Evolutionary conservation across 2,888 invertebrate species (phyloP).

Genomic region (Omphaloscelis lunosa): DNA sequence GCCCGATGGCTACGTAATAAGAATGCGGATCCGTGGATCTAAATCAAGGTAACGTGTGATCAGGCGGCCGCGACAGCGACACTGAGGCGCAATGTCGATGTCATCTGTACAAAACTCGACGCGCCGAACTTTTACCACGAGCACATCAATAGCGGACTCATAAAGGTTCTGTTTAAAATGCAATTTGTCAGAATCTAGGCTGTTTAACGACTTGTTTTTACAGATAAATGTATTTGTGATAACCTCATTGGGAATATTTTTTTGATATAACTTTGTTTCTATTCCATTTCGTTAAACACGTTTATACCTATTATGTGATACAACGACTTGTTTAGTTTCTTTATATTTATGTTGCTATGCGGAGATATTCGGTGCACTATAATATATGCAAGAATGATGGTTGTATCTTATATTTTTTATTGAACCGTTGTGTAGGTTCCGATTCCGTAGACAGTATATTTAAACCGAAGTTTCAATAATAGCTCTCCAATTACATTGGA

Average conservation of each 20-base stretch:
- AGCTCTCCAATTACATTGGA: constrained; percentile 75
- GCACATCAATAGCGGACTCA: constrained; percentile 11
- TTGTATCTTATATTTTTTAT: constrained; percentile 56
- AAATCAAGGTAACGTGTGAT: constrained; percentile 87
- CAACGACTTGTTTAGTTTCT: constrained; percentile 53
- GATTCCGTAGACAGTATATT: constrained; percentile 57
- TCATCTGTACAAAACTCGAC: constrained; percentile 68
- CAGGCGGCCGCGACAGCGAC: constrained; percentile 75
- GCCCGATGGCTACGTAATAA: constrained; percentile 84
- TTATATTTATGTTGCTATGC: constrained; percentile 52
- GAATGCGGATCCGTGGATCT: constrained; percentile 89
- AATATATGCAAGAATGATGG: constrained; percentile 56
- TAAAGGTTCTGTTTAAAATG: constrained; percentile 29
- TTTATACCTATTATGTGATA: constrained; percentile 46
- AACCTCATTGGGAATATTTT: constrained; percentile 52
- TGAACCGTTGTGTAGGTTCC: constrained; percentile 51
- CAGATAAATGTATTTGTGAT: constrained; percentile 46
- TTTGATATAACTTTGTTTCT: constrained; percentile 43
- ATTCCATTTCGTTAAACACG: constrained; percentile 40
- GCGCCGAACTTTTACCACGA: constrained; percentile 46
- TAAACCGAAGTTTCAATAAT: constrained; percentile 64
- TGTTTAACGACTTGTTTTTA: constrained; percentile 43
- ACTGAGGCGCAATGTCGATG: constrained; percentile 70
- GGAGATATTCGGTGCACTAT: constrained; percentile 44
- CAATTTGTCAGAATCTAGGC: constrained; percentile 40